Conservation (phyloP, 2,888 invertebrate species). For the Spodoptera littoralis region DNA sequence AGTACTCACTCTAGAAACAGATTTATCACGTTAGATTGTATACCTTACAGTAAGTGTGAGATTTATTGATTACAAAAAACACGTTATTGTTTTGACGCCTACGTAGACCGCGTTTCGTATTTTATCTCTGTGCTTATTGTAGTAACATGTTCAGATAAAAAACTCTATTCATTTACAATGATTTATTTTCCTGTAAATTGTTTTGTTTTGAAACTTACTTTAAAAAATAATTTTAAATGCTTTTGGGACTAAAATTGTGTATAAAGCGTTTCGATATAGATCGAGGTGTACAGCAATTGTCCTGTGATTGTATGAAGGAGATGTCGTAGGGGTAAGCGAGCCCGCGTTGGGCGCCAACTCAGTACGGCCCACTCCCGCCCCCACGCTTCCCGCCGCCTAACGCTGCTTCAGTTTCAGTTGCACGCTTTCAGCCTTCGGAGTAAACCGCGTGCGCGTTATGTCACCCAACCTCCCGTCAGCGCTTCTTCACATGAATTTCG, state of each 20-base stretch:
- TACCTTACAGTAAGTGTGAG: slow-evolving; percentile 17
- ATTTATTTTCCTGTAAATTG: too few relatives aligned
- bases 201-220: too few relatives aligned
- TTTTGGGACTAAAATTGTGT: slow-evolving; percentile 19
- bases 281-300: slow-evolving; percentile 79
- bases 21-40: slow-evolving; percentile 29
- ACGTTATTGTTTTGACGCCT: slow-evolving; percentile 7
- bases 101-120: slow-evolving; percentile 4
- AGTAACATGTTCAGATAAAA: too few relatives aligned
- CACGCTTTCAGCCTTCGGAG: slow-evolving; percentile 78
- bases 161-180: too few relatives aligned
- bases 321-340: slow-evolving; percentile 69
- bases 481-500: slow-evolving; percentile 82
- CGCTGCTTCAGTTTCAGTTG: slow-evolving; percentile 70
- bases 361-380: slow-evolving; percentile 70
- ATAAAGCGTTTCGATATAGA: slow-evolving; percentile 61
- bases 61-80: slow-evolving; percentile 43
- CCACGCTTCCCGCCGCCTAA: slow-evolving; percentile 55
- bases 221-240: neutral
- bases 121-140: neutral
- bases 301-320: slow-evolving; percentile 81
- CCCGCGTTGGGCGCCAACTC: slow-evolving; percentile 75
- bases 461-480: slow-evolving; percentile 78
- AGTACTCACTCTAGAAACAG: slow-evolving; percentile 22
- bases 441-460: slow-evolving; percentile 84